Evolutionary conservation across 1,140 invertebrate genomes (phyloP).

Genomic region (Carcinoscorpius rotundicauda): DNA sequence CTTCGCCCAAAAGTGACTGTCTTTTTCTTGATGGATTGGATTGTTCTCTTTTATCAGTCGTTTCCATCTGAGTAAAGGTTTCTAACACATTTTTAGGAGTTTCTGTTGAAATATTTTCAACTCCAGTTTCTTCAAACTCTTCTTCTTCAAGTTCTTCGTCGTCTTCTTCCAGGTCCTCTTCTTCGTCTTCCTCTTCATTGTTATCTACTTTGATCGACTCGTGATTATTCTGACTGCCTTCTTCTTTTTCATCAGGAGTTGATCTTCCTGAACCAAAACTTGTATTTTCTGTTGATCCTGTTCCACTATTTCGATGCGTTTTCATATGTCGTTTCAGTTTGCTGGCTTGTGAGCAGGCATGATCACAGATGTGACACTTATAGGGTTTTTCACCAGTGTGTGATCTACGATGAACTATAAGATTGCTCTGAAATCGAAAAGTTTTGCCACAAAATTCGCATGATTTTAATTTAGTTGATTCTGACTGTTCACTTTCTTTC

Average conservation of each 20-base stretch:
- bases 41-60: constrained; percentile 3
- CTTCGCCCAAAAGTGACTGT: constrained; percentile 73
- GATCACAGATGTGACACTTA: constrained; percentile 45
- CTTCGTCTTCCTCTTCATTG: constrained; percentile 58
- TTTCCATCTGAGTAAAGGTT: background rate
- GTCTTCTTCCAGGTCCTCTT: constrained; percentile 38
- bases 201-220: constrained; percentile 30
- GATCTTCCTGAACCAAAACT: constrained; percentile 28
- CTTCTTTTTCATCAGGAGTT: too few relatives aligned
- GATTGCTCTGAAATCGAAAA: constrained; percentile 82
- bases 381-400: constrained; percentile 53
- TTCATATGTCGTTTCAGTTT: constrained; percentile 78
- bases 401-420: constrained; percentile 77
- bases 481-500: constrained; percentile 4
- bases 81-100: constrained; percentile 30
- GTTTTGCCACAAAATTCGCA: constrained; percentile 79
- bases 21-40: constrained; percentile 34
- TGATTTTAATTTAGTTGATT: constrained; percentile 38
- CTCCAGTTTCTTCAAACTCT: constrained; percentile 35
- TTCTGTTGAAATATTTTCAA: constrained; percentile 61
- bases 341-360: constrained; percentile 44
- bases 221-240: too few relatives aligned
- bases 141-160: constrained; percentile 38
- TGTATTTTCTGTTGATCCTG: constrained; percentile 25
- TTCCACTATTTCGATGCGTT: constrained; percentile 38